Evolutionary conservation across 2,888 invertebrate species (phyloP).

Genomic region (Ochropleura leucogaster): DNA sequence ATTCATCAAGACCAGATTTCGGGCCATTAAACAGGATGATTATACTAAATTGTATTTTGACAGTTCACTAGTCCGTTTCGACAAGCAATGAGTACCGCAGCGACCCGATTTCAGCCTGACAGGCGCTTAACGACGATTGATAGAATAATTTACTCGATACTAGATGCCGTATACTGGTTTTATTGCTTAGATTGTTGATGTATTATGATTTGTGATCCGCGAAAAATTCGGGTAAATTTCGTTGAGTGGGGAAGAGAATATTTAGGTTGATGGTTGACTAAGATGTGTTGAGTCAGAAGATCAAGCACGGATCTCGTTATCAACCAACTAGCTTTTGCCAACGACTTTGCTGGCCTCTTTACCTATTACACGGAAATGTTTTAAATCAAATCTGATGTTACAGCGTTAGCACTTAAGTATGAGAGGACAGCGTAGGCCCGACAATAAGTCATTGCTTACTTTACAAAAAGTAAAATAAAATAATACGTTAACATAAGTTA

Average conservation of each 20-base stretch:
- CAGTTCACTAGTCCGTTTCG: constrained; percentile 44
- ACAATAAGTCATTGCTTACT: too few species aligned
- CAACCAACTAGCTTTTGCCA: too few species aligned
- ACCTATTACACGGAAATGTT: too few species aligned
- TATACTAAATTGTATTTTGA: constrained; percentile 60
- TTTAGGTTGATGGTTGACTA: neutral
- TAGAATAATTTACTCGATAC: constrained; percentile 56
- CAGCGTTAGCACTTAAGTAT: too few species aligned
- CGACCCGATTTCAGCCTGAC: constrained; percentile 52
- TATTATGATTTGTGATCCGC: constrained; percentile 24
- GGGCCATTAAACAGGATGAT: constrained; percentile 49
- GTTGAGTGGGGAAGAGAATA: neutral
- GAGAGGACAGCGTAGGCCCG: too few species aligned
- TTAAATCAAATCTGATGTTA: too few species aligned
- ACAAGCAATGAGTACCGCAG: constrained; percentile 52
- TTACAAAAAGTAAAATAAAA: too few species aligned
- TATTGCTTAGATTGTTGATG: constrained; percentile 32
- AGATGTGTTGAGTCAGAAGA: neutral
- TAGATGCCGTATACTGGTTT: constrained; percentile 36
- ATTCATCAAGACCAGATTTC: constrained; percentile 50
- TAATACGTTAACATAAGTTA: too few species aligned
- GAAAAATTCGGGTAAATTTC: neutral
- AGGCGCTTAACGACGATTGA: constrained; percentile 59
- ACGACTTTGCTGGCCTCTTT: too few species aligned
- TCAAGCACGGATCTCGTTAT: neutral